phyloP scores from a whole-genome alignment of 1,140 invertebrate species.

The Drosophila rhopaloa region DNA sequence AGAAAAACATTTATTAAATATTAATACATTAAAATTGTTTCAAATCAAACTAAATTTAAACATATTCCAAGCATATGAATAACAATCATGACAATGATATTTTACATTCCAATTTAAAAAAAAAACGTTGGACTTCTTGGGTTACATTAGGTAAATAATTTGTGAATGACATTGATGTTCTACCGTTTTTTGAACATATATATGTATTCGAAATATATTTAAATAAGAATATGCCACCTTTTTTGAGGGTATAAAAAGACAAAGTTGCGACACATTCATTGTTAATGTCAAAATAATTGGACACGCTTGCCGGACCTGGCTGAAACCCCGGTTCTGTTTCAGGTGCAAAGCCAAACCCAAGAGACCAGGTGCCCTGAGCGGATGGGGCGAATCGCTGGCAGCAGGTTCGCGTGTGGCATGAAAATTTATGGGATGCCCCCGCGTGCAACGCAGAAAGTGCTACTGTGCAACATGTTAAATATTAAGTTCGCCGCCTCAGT shows the following conservation, averaged over 20 bases:
- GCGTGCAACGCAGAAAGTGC: conserved; percentile 46
- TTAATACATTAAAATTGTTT: no score
- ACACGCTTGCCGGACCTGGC: conserved; percentile 70
- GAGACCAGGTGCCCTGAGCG: conserved; percentile 33
- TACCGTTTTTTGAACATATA: no score
- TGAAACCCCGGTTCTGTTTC: conserved; percentile 10
- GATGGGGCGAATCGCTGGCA: conserved; percentile 18
- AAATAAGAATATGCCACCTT: not conserved
- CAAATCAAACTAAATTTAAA: not conserved
- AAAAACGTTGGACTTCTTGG: no score
- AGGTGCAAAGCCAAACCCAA: conserved; percentile 33
- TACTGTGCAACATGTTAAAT: conserved; percentile 59
- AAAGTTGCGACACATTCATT: conserved; percentile 75
- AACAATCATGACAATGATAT: no score
- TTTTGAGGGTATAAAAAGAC: conserved; percentile 32
- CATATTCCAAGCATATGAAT: no score
- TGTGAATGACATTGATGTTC: no score
- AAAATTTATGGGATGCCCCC: conserved; percentile 71
- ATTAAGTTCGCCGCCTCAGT: conserved; percentile 48
- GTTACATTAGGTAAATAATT: no score
- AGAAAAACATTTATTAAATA: no score
- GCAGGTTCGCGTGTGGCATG: conserved; percentile 75
- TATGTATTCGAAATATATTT: no score
- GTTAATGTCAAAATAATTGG: conserved; percentile 84
- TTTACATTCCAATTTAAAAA: no score